A percentile compares a stretch with the other conserved stretches of the same genome.
These are phyloP conservation scores for Drosophila kanapiae DNA, from an alignment of 1,140 invertebrate species.

Conservation along the genomic window DNA sequence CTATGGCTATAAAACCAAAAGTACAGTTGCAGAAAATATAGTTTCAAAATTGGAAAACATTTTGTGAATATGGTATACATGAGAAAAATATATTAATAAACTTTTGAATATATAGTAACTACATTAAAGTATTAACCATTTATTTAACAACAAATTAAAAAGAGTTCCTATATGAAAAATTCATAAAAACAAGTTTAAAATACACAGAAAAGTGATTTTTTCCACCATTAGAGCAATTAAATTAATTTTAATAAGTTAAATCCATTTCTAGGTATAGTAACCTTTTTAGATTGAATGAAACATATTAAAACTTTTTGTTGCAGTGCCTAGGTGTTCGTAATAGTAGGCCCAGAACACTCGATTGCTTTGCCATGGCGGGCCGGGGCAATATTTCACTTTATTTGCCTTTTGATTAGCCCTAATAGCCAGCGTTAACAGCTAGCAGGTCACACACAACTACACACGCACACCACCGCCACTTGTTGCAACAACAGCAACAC, in stretches of 20 bases:
- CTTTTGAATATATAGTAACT: not conserved
- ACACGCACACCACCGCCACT: conserved; percentile 55
- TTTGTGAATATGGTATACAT: not conserved
- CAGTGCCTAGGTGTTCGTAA: conserved; percentile 17
- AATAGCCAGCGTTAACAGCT: conserved; percentile 64
- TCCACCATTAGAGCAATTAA: no score
- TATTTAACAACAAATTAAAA: no score
- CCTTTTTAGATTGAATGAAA: rapidly evolving
- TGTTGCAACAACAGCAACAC: conserved; percentile 66
- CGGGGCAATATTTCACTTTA: conserved; percentile 69
- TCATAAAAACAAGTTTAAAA: no score
- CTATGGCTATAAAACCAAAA: conserved; percentile 16
- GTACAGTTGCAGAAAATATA: conserved; percentile 4
- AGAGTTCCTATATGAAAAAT: not conserved
- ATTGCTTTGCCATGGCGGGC: conserved; percentile 26
- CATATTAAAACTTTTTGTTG: not conserved
- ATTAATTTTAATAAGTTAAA: no score
- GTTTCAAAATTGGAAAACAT: no score
- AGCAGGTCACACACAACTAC: conserved; percentile 33
- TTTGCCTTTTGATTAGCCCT: conserved; percentile 81
- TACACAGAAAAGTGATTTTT: no score
- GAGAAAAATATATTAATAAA: not conserved
- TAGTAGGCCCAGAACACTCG: conserved; percentile 29
- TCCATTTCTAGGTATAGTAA: no score
- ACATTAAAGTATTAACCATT: no score